Conservation (phyloP, 1,140 invertebrate genomes). For the Drosophila kanapiae region DNA sequence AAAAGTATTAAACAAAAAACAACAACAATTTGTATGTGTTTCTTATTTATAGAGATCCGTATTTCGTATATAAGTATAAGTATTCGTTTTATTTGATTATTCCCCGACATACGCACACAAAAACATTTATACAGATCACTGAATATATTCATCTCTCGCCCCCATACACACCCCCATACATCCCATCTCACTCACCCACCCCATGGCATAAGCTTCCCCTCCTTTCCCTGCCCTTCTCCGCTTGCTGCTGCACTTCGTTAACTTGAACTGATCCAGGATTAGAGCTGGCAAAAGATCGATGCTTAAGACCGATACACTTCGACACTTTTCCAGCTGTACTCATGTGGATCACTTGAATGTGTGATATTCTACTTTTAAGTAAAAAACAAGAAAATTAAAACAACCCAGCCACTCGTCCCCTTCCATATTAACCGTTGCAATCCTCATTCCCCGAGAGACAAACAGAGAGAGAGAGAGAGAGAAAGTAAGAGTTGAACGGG, state of each 20-base stretch:
- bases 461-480: neutral
- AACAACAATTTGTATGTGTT: slow-evolving; percentile 69
- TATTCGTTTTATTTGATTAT: neutral
- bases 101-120: slow-evolving; percentile 9
- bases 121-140: slow-evolving; percentile 4
- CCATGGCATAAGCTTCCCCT: neutral
- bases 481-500: neutral
- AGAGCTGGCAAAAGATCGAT: too few species aligned
- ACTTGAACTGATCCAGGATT: neutral
- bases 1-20: slow-evolving; percentile 79
- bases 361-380: slow-evolving; percentile 10
- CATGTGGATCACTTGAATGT: neutral
- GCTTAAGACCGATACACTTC: too few species aligned
- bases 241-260: slow-evolving; percentile 1
- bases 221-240: neutral
- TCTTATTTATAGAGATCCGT: slow-evolving; percentile 61
- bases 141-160: slow-evolving; percentile 1
- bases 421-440: slow-evolving; percentile 6
- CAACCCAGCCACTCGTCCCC: slow-evolving; percentile 7
- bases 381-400: neutral
- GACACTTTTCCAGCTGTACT: too few species aligned
- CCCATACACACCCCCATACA: neutral
- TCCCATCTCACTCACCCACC: neutral
- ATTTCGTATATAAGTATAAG: slow-evolving; percentile 5
- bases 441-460: slow-evolving; percentile 10